phyloP scores from a whole-genome alignment of 2,113 vertebrate species.

The Podilymbus podiceps region DNA sequence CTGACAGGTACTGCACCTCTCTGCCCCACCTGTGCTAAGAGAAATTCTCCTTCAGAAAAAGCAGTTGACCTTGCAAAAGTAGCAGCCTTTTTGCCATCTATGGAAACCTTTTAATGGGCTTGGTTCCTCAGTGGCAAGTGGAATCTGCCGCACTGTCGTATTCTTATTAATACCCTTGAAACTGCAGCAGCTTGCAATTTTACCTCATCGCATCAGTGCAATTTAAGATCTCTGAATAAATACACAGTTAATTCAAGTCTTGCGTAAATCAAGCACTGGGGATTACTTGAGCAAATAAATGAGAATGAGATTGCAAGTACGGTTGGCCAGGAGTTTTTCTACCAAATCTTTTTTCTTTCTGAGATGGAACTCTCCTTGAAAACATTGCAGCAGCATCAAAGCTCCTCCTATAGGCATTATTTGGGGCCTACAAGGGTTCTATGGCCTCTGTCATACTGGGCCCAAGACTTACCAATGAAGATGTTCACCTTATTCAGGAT shows the following conservation, averaged over 20 bases:
- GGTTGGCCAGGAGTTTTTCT: not conserved
- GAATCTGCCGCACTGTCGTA: not conserved
- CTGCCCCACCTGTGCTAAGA: not conserved
- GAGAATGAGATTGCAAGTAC: slow-evolving; percentile 32
- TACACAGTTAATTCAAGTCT: slow-evolving; percentile 60
- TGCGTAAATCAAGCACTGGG: slow-evolving; percentile 56
- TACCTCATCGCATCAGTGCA: slow-evolving; percentile 40
- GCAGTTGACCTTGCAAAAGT: not conserved
- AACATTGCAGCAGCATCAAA: not conserved
- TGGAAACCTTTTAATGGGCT: not conserved
- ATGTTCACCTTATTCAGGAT: fast-evolving
- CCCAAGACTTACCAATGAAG: not conserved
- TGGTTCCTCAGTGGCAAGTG: not conserved
- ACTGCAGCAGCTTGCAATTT: slow-evolving; percentile 44
- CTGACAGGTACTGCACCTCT: not conserved
- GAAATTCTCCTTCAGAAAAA: not conserved
- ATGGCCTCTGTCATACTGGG: not conserved
- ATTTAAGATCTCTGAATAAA: slow-evolving; percentile 59
- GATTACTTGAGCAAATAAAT: slow-evolving; percentile 65
- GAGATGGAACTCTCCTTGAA: not conserved
- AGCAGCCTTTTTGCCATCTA: not conserved
- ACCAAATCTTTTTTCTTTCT: slow-evolving; percentile 6
- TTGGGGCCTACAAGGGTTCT: not conserved
- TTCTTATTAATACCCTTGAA: slow-evolving; percentile 49
- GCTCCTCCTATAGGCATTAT: not conserved